Conservation (phyloP, 2,113 vertebrate species). For the Chloebia gouldiae region DNA sequence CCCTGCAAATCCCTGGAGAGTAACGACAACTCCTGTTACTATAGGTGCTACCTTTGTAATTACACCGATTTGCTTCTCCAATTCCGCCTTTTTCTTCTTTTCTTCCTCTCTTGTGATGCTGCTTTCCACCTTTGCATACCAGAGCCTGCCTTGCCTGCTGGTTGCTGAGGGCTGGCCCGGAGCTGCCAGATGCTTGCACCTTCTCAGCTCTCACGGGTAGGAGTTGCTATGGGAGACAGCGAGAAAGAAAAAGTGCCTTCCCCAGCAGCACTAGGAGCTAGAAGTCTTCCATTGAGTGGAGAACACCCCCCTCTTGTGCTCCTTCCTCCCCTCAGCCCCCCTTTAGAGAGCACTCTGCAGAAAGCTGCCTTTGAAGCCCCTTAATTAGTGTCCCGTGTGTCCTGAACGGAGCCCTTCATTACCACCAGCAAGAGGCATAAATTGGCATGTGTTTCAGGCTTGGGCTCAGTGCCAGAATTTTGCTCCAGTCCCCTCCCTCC, state of each 20-base stretch:
- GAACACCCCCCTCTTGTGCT: conserved; percentile 58
- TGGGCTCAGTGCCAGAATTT: conserved; percentile 22
- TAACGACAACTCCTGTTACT: neutral
- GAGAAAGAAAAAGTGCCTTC: conserved; percentile 55
- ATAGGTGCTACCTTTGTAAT: neutral
- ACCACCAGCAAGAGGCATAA: conserved; percentile 49
- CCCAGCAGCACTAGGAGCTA: conserved; percentile 46
- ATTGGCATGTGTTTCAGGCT: conserved; percentile 58
- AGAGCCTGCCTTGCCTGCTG: neutral
- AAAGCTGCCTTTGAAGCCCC: conserved; percentile 67
- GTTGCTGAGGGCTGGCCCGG: neutral
- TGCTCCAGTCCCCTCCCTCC: conserved; percentile 27
- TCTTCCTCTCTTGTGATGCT: neutral
- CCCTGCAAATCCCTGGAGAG: neutral
- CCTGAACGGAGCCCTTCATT: conserved; percentile 68
- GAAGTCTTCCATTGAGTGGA: conserved; percentile 56
- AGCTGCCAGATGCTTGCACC: conserved; percentile 56
- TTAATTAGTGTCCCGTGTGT: conserved; percentile 66
- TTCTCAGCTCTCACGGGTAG: conserved; percentile 45
- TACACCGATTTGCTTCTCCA: accelerated
- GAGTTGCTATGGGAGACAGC: conserved; percentile 69
- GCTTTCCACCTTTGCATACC: neutral
- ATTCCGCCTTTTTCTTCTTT: neutral
- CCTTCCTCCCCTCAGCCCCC: conserved; percentile 54
- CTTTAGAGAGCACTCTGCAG: conserved; percentile 41